Base-by-base conservation (phyloP, 1,140 invertebrate species). In the Macrotrachela quadricornifera region DNA sequence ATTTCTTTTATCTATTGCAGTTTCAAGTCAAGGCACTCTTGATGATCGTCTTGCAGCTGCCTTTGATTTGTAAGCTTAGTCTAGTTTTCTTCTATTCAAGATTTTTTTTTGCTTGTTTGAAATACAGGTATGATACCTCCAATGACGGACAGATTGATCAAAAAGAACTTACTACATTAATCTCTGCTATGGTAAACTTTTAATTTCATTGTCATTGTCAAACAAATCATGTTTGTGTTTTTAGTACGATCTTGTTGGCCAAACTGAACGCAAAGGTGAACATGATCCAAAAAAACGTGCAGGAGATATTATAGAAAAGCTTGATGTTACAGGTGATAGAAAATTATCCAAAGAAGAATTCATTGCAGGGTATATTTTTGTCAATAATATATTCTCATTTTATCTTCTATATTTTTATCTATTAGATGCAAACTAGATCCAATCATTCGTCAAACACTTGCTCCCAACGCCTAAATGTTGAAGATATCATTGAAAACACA, bases 161-260 rank as follows among this genome's bases (percentile, higher is more conserved):
- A 13, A 54, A 50, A 41, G 53, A 54, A 50, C 37, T 54, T 40
- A 49, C 46, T 11, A 54, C 49, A 43, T 37, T 54, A 30, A 49
- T 54, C 18, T 36, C 42, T 10, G 38, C 53, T 18, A 37, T 54
- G 21, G 21, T 30, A 30, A 30, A 30, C 21, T 30, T 30, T 30
- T 2, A 4, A 30, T 30, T 4, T 8, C 8, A 30, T 30, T 30
- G 21, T 30, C 8, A 4, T 8, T 30, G 21, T 30, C 8, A 2
- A 8, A 30, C 8, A 30, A 30, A 30, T 30, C 21, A 30, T 30
- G 2, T 30, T 30, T 4, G 2, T 30, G 8, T 30, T 30, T 30
- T 30, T 30, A 30, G 21, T 42, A 42, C 10, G 40, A 42, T 42
- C 40, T 42, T 42, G 12, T 14, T 10, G 40, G 40, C 10, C 3